Percentiles rank a stretch among this genome's conserved stretches.
Evolutionary conservation across 64 coral and sea anemone species (phyloP).

Genomic region (Pocillopora damicornis): DNA sequence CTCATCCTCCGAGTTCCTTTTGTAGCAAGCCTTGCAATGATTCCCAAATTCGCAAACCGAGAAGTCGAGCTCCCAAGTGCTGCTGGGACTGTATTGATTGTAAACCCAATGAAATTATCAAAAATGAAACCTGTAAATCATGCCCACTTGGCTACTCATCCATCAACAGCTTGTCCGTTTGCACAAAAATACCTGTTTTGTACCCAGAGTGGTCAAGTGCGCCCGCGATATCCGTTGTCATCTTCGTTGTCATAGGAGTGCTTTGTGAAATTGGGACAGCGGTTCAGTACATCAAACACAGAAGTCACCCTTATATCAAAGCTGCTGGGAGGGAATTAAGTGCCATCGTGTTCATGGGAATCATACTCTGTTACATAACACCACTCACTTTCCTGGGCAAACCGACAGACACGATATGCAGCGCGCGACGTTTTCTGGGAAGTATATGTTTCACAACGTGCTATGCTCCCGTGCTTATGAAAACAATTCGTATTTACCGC

Average conservation of each 20-base stretch:
- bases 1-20: slow-evolving; percentile 42
- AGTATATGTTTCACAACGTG: slow-evolving; percentile 72
- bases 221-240: slow-evolving; percentile 25
- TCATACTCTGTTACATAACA: slow-evolving; percentile 50
- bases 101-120: slow-evolving; percentile 35
- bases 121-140: slow-evolving; percentile 63
- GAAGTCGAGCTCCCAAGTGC: slow-evolving; percentile 45
- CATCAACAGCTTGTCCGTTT: slow-evolving; percentile 28
- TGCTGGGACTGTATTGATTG: slow-evolving; percentile 86
- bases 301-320: slow-evolving; percentile 70
- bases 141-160: slow-evolving; percentile 57
- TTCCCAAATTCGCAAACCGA: slow-evolving; percentile 38
- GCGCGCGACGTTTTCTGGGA: slow-evolving; percentile 30
- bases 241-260: slow-evolving; percentile 40
- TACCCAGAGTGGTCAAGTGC: slow-evolving; percentile 46
- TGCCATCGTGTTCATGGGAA: slow-evolving; percentile 57
- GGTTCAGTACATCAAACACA: slow-evolving; percentile 59
- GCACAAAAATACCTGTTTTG: slow-evolving; percentile 54
- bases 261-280: slow-evolving; percentile 38
- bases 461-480: slow-evolving; percentile 78
- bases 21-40: slow-evolving; percentile 64
- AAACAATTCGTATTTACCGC: slow-evolving; percentile 86
- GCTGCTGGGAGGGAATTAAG: slow-evolving; percentile 80
- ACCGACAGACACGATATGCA: slow-evolving; percentile 52
- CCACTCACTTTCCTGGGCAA: slow-evolving; percentile 47